These are phyloP conservation scores for Emys orbicularis DNA, from an alignment of 2,797 vertebrate species.

Conservation along the genomic window DNA sequence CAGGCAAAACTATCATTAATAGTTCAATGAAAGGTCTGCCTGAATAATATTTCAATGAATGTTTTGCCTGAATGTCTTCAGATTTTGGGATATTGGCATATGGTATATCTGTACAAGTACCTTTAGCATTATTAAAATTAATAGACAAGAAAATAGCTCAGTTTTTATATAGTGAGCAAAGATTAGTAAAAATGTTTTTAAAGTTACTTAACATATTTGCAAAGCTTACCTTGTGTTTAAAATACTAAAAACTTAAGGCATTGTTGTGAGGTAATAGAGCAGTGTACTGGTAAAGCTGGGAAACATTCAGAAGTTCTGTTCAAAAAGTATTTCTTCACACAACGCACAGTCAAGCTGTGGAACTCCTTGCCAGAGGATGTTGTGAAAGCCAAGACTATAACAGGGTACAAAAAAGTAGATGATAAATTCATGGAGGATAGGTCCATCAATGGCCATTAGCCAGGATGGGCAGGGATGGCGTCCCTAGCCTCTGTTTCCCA, in stretches of 20 bases:
- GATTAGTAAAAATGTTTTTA: background rate
- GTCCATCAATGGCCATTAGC: no score
- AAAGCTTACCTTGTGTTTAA: background rate
- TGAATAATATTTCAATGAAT: background rate
- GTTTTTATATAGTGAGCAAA: background rate
- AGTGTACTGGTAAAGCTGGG: background rate
- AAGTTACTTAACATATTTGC: background rate
- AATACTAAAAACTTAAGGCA: background rate
- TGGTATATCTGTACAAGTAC: background rate
- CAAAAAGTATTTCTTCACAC: background rate
- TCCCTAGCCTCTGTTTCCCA: no score
- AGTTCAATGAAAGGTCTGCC: background rate
- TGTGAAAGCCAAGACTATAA: no score
- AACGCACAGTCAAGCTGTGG: no score
- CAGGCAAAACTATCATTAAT: background rate
- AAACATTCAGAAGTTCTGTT: background rate
- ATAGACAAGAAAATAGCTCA: background rate
- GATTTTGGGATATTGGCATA: fast-evolving
- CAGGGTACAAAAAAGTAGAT: no score
- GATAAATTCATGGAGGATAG: no score
- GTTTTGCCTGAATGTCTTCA: background rate
- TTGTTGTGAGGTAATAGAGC: fast-evolving
- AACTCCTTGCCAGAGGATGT: no score
- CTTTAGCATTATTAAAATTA: background rate
- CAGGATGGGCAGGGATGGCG: no score